A percentile compares a stretch with the other conserved stretches of the same genome.
Evolutionary conservation across 2,113 vertebrate genomes (phyloP).

Genomic region (Peromyscus maniculatus): DNA sequence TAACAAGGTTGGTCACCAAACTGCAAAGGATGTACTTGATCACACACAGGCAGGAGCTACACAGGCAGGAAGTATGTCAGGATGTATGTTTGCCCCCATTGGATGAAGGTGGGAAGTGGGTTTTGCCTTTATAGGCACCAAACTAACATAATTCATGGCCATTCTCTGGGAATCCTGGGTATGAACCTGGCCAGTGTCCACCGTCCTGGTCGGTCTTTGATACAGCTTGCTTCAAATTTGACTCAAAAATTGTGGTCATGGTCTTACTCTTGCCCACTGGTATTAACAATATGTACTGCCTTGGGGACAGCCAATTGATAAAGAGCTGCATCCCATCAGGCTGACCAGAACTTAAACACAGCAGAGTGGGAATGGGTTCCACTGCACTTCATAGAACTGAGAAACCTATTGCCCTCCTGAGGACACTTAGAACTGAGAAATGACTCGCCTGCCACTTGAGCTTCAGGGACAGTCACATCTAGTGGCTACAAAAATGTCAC

Average conservation of each 20-base stretch:
- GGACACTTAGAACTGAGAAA: neutral
- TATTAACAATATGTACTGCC: neutral
- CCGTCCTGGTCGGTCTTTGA: neutral
- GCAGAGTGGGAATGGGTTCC: neutral
- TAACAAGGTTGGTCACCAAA: too few relatives aligned
- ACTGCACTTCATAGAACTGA: neutral
- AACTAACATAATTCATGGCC: neutral
- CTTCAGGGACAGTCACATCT: neutral
- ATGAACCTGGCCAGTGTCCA: neutral
- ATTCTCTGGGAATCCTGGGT: neutral
- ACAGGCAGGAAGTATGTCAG: neutral
- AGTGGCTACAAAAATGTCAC: neutral
- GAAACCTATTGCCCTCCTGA: neutral
- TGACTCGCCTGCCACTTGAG: neutral
- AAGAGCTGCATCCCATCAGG: neutral
- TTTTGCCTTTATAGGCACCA: neutral
- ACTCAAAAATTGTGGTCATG: neutral
- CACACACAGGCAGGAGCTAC: too few relatives aligned
- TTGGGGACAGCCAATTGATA: neutral
- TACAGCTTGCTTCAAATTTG: neutral
- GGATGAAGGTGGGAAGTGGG: neutral
- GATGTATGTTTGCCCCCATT: neutral
- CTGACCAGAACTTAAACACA: too few relatives aligned
- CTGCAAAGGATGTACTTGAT: too few relatives aligned
- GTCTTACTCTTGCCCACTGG: neutral